Base-by-base conservation (phyloP, 2,888 invertebrate species). In the Dryadula phaetusa region DNA sequence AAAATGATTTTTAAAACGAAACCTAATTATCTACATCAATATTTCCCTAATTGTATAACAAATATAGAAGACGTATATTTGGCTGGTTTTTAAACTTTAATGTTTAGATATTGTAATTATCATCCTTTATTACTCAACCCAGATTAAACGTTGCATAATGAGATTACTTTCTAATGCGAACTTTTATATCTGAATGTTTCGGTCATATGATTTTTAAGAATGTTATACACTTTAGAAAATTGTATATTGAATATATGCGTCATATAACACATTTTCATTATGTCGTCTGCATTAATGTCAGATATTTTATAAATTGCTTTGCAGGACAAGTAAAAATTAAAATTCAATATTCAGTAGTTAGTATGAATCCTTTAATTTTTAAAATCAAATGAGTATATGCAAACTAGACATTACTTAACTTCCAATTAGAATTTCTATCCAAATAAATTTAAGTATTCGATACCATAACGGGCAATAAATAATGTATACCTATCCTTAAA, bases 81-180 rank as follows among this genome's bases (percentile, higher is more conserved):
- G 1, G 49, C 28, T 64, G 1, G 8, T 40, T 56, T 58, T 22
- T 20, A 47, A 58, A 40, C 8, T 0, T 47, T 28, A 16, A 37
- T 18, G 16, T 58, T 16, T 25, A 40, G 18, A 28, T 34, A 34
- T 56, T 47, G 25, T n/a, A 64, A 49, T 65, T 49, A 42, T 52
- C 28, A 52, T 52, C 20, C 4, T 32, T 20, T 40, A 42, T 58
- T 64, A 62, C 37, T 65, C 37, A 53, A 61, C 47, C 16, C 53
- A 56, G 65, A 34, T 62, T 52, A 28, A 10, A 12, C 20, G 47
- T 70, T 70, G 44, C 61, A 67, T 70, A 67, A 70, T 67, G 14
- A 66, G 25, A 64, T 64, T 67, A 67, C 69, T 70, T 70, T 70
- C 69, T 70, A 70, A 67, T 56, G 67, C 34, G 22, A 63, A 64